These are phyloP conservation scores for Anolis sagrei DNA, from an alignment of 2,113 vertebrate species.

Conservation along the genomic window DNA sequence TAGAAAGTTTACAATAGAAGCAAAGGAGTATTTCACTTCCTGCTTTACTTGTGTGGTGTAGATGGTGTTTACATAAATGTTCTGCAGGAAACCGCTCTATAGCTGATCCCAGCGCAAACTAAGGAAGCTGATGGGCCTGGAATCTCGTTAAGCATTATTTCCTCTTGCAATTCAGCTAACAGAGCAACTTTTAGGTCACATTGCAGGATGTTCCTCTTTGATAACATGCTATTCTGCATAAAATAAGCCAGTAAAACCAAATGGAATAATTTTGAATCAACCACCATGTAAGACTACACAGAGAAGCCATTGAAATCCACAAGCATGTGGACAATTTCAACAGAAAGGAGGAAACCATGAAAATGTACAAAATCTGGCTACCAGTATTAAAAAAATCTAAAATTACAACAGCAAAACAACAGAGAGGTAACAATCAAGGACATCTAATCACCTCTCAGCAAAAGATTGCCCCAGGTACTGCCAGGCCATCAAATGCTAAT, in stretches of 20 bases:
- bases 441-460: too few species aligned
- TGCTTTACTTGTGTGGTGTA: background rate
- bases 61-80: constrained; percentile 12
- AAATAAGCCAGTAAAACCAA: background rate
- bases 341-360: too few species aligned
- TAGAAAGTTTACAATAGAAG: background rate
- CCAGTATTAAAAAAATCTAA: too few species aligned
- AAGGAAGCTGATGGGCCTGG: background rate
- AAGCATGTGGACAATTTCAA: too few species aligned
- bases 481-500: too few species aligned
- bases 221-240: background rate
- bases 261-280: background rate
- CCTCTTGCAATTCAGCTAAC: constrained; percentile 33
- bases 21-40: background rate
- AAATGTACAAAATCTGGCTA: too few species aligned
- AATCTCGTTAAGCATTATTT: constrained; percentile 29
- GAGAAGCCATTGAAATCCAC: too few species aligned
- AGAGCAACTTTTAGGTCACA: rapidly evolving
- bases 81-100: background rate
- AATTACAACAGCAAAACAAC: too few species aligned
- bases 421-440: too few species aligned
- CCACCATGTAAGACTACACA: too few species aligned
- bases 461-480: too few species aligned
- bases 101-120: constrained; percentile 2
- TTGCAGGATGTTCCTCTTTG: constrained; percentile 26